Base-by-base conservation (phyloP, 2,888 invertebrate species). In the Hoplodrina blanda region DNA sequence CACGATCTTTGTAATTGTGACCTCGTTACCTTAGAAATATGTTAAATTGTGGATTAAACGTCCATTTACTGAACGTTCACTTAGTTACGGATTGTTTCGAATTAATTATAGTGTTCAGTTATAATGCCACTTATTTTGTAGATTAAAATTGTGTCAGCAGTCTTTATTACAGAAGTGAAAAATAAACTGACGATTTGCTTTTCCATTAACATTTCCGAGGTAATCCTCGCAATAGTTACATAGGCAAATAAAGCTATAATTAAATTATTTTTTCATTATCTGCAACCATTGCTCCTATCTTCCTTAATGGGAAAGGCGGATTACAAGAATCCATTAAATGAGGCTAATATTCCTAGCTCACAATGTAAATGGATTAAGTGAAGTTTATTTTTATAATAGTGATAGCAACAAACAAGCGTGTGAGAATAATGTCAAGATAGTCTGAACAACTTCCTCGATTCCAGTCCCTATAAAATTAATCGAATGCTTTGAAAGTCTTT, bases 221-320 rank as follows among this genome's bases (percentile, higher is more conserved):
- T 52, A 76, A 52, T 46, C 33, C 20, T 2, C 55, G 4, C 37
- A 44, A 8, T 37, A 57, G 11, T 56, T 25, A 59, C 20, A 53
- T 6, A 17, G 46, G 8, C 5, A 62, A 52, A 62, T 57, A 74
- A 50, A 41, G 17, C 33, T 44, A 37, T 70, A 53, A 77, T 54
- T 78, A 78, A 50, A 50, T 77, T 46, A 74, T 78, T 74, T 78
- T 44, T 72, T 78, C n/a, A 71, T 77, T 77, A 77, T 44, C 62
- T 59, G 44, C 44, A 25, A 19, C 17, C 53, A 59, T 70, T 70
- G 62, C 50, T 59, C 33, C 53, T 53, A 25, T 30, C 46, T 53
- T 20, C 6, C 41, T 53, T 33, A 77, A 77, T 44, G 49, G 33
- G 11, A 50, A 54, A 62, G 13, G 15, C 1, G 44, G 62, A 55